These are phyloP conservation scores for Holothuria scabra DNA, from an alignment of 53 echinoderm and acorn worm species.

Conservation along the genomic window DNA sequence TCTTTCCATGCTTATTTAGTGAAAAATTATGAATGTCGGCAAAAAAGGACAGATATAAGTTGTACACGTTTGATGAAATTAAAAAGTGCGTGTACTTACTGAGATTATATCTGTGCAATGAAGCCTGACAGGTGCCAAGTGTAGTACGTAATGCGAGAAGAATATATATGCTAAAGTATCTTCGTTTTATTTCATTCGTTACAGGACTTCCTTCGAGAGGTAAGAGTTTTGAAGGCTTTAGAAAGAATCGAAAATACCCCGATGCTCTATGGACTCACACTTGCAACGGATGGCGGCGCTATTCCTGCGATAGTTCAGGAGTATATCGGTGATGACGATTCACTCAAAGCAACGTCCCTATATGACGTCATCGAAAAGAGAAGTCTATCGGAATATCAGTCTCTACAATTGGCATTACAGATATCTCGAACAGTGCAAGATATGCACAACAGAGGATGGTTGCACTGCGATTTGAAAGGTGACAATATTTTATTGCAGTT, in stretches of 20 bases:
- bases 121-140: no score
- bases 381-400: neutral
- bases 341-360: neutral
- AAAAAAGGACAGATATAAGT: no score
- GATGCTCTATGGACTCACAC: neutral
- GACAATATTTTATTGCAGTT: slow-evolving; percentile 1
- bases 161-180: no score
- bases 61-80: no score
- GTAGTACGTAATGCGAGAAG: no score
- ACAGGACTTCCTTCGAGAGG: slow-evolving; percentile 8
- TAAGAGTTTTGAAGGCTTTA: slow-evolving; percentile 4
- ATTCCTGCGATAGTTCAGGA: slow-evolving; percentile 14
- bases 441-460: slow-evolving; percentile 11
- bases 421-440: neutral
- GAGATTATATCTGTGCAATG: no score
- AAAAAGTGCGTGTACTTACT: no score
- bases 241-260: neutral
- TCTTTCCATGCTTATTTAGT: no score
- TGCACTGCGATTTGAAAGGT: slow-evolving; percentile 1
- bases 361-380: slow-evolving; percentile 7
- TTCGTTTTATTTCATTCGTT: neutral
- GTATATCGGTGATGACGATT: neutral
- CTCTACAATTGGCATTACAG: neutral
- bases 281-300: neutral
- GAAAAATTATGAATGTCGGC: no score